Evolutionary conservation across 2,888 invertebrate genomes (phyloP).

Genomic region (Synergus itoensis): DNA sequence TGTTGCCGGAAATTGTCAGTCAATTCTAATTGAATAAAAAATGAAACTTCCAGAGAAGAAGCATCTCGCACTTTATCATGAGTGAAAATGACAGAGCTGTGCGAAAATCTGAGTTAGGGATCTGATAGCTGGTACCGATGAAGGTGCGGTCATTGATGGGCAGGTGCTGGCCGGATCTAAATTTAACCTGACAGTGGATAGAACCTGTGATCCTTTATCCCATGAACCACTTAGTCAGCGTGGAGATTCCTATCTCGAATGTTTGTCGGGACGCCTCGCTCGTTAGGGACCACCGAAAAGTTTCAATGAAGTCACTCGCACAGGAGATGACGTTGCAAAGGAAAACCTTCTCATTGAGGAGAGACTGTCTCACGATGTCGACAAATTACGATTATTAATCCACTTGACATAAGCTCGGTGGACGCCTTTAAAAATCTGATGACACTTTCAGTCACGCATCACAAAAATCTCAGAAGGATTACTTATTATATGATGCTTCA

Average conservation of each 20-base stretch:
- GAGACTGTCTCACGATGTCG: slow-evolving; percentile 45
- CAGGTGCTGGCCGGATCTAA: slow-evolving; percentile 57
- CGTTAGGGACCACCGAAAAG: slow-evolving; percentile 59
- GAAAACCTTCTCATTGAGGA: slow-evolving; percentile 46
- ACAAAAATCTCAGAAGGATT: neutral
- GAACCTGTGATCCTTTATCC: slow-evolving; percentile 60
- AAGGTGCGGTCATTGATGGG: slow-evolving; percentile 58
- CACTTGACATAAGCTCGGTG: neutral
- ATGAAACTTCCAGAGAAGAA: neutral
- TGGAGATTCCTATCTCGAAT: slow-evolving; percentile 64
- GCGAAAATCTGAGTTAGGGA: neutral
- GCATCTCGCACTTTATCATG: neutral
- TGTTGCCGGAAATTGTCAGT: neutral
- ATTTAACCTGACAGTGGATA: slow-evolving; percentile 59
- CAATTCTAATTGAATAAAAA: neutral
- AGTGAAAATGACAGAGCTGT: neutral
- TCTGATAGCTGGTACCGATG: neutral
- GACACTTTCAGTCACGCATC: slow-evolving; percentile 9
- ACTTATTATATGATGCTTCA: neutral
- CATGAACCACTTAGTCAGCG: slow-evolving; percentile 63
- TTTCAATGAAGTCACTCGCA: slow-evolving; percentile 46
- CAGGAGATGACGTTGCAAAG: slow-evolving; percentile 40
- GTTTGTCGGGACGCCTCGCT: slow-evolving; percentile 60
- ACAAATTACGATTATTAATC: slow-evolving; percentile 52
- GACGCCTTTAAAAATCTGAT: neutral